Evolutionary conservation across 2,113 vertebrate genomes (phyloP).

Genomic region (Cavia porcellus): DNA sequence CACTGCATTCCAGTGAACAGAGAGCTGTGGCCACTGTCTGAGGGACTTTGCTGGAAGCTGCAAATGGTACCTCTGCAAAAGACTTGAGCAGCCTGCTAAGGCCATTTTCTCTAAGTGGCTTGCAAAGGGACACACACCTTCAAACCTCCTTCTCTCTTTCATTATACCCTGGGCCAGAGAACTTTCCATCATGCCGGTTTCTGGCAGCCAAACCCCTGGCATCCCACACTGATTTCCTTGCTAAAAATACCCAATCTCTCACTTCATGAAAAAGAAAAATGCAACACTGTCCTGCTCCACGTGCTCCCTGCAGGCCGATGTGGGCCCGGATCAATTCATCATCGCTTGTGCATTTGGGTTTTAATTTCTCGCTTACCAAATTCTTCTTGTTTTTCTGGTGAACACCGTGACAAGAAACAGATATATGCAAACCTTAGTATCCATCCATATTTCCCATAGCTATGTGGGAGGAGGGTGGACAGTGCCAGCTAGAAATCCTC

Average conservation of each 20-base stretch:
- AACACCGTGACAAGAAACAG: slow-evolving; percentile 54
- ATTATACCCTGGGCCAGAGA: not conserved
- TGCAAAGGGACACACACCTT: not conserved
- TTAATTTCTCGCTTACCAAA: not conserved
- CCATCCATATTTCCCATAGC: not conserved
- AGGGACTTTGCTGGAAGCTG: not conserved
- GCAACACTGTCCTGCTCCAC: slow-evolving; percentile 30
- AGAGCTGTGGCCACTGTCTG: not conserved
- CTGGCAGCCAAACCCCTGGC: slow-evolving; percentile 42
- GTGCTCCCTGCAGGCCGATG: slow-evolving; percentile 16
- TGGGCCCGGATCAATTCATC: slow-evolving; percentile 19
- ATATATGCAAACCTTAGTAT: not conserved
- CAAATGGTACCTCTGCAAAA: accelerated
- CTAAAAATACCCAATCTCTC: slow-evolving; percentile 76
- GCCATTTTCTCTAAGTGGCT: not conserved
- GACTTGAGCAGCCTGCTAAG: not conserved
- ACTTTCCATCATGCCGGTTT: slow-evolving; percentile 57
- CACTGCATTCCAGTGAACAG: not conserved
- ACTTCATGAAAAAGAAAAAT: slow-evolving; percentile 31
- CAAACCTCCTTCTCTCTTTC: not conserved
- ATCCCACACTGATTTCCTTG: slow-evolving; percentile 67
- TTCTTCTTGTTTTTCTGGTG: slow-evolving; percentile 33
- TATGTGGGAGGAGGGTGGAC: not conserved
- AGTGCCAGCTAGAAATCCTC: not conserved
- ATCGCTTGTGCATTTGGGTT: not conserved